Evolutionary conservation across 2,888 invertebrate genomes (phyloP).

Genomic region (Spisula solida): DNA sequence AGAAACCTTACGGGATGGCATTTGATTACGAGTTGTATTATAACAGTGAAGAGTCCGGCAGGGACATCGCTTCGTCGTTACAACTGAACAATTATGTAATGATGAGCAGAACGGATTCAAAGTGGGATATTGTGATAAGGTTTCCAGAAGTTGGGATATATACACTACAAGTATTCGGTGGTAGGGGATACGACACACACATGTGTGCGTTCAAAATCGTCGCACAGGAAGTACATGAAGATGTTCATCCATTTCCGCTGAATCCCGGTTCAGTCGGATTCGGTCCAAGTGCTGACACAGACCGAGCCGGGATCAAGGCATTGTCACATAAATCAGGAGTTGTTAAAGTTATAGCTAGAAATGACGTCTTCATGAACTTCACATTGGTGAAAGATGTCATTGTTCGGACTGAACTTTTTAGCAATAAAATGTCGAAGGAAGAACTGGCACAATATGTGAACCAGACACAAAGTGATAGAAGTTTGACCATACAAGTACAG

Average conservation of each 20-base stretch:
- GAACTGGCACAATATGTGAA: conserved; percentile 37
- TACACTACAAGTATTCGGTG: conserved; percentile 55
- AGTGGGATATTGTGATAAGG: conserved; percentile 52
- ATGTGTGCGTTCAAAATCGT: conserved; percentile 65
- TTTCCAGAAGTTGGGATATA: conserved; percentile 63
- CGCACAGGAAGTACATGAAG: conserved; percentile 52
- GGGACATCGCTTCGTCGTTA: conserved; percentile 42
- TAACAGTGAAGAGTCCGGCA: conserved; percentile 51
- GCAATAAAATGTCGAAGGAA: conserved; percentile 34
- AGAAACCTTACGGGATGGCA: conserved; percentile 25
- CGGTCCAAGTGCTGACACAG: conserved; percentile 59
- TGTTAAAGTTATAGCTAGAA: conserved; percentile 48
- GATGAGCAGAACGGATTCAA: conserved; percentile 40
- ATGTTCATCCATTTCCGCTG: conserved; percentile 57
- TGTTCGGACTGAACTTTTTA: conserved; percentile 50
- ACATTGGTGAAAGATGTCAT: conserved; percentile 35
- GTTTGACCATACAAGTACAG: conserved; percentile 51
- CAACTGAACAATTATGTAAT: conserved; percentile 57
- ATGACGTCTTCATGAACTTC: conserved; percentile 54
- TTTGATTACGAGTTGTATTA: conserved; percentile 55
- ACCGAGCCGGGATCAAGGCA: conserved; percentile 45
- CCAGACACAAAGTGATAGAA: conserved; percentile 38
- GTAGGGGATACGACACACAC: conserved; percentile 29
- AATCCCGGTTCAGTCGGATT: conserved; percentile 63
- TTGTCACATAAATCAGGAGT: conserved; percentile 58